phyloP scores from a whole-genome alignment of 2,888 invertebrate genomes.

The Idaea straminata region DNA sequence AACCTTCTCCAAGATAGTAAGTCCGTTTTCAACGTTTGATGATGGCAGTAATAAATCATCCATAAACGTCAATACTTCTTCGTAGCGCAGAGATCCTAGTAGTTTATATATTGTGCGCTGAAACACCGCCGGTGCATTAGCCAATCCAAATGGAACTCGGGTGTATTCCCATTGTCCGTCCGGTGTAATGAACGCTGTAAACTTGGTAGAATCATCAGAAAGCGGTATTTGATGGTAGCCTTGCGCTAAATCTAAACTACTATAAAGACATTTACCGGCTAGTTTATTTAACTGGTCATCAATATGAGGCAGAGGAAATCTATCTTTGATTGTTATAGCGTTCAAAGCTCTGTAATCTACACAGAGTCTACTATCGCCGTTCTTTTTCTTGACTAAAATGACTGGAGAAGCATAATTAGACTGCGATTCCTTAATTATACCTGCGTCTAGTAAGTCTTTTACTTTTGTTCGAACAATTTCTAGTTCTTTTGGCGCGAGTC shows the following conservation, averaged over 20 bases:
- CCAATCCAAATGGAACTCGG: conserved; percentile 17
- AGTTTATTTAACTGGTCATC: neutral
- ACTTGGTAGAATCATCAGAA: conserved; percentile 8
- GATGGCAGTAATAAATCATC: conserved; percentile 4
- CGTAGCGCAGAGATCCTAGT: conserved; percentile 3
- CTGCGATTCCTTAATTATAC: conserved; percentile 29
- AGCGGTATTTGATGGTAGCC: conserved; percentile 10
- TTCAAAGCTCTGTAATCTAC: conserved; percentile 6
- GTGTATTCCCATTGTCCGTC: conserved; percentile 15
- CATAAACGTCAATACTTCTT: conserved; percentile 2
- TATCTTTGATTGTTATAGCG: neutral
- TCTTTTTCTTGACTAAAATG: conserved; percentile 30
- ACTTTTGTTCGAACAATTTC: conserved; percentile 17
- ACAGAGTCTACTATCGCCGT: conserved; percentile 30
- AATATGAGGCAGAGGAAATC: neutral
- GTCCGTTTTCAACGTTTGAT: neutral
- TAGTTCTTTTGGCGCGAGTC: neutral
- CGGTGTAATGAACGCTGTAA: conserved; percentile 17
- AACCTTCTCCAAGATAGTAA: conserved; percentile 4
- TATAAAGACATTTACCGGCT: conserved; percentile 4
- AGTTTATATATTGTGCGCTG: conserved; percentile 9
- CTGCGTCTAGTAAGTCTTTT: conserved; percentile 26
- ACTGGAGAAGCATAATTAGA: conserved; percentile 31
- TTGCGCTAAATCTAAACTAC: conserved; percentile 9
- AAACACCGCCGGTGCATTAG: too few species aligned